Evolutionary conservation across 2,113 vertebrate species (phyloP).

Genomic region (Cnemophilus loriae): DNA sequence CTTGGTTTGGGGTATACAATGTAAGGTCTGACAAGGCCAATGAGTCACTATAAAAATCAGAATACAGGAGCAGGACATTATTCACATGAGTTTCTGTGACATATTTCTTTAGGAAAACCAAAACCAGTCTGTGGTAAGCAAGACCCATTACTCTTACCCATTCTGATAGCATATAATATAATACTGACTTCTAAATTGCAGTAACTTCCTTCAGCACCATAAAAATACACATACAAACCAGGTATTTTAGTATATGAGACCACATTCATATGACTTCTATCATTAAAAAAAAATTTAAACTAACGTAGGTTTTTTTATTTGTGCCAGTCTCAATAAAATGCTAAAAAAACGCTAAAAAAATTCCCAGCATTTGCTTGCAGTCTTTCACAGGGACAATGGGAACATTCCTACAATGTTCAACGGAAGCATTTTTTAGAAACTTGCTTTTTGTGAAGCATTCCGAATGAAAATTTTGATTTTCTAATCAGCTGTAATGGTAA

Average conservation of each 20-base stretch:
- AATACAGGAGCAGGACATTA: background rate
- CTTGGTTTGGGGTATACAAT: background rate
- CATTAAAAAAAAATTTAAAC: background rate
- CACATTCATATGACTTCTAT: background rate
- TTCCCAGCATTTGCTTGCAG: background rate
- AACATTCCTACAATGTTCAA: background rate
- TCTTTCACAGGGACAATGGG: background rate
- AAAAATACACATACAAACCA: background rate
- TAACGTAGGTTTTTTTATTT: background rate
- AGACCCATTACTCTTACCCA: background rate
- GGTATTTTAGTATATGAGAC: background rate
- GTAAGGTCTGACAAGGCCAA: background rate
- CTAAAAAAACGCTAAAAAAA: background rate
- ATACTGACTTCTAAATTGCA: background rate
- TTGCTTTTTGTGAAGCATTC: background rate
- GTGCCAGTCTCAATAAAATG: background rate
- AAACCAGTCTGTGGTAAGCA: background rate
- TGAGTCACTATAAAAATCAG: background rate
- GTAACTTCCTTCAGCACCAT: background rate
- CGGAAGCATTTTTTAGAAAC: background rate
- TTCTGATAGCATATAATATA: background rate
- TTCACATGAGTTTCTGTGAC: background rate
- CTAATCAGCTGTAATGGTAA: background rate
- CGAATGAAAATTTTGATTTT: background rate
- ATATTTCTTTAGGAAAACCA: background rate